Evolutionary conservation across 2,113 vertebrate genomes (phyloP).

Genomic region (Petromus typicus): DNA sequence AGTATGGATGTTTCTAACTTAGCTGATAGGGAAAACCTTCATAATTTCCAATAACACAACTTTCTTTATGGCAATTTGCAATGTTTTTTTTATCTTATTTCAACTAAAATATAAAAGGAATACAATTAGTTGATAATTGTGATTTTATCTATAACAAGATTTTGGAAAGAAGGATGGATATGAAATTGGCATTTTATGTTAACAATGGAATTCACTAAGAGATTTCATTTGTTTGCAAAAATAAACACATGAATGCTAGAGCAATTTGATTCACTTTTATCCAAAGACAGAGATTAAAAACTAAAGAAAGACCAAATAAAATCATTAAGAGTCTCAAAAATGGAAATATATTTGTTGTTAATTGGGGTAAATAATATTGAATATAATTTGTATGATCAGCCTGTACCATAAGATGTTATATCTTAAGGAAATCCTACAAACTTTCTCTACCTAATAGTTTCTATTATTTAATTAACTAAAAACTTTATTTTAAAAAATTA

Average conservation of each 20-base stretch:
- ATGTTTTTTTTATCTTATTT: slow-evolving; percentile 42
- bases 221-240: slow-evolving; percentile 49
- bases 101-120: slow-evolving; percentile 16
- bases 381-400: neutral
- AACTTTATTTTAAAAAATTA: neutral
- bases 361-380: neutral
- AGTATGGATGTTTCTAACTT: neutral
- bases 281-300: slow-evolving; percentile 56
- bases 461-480: slow-evolving; percentile 26
- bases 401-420: neutral
- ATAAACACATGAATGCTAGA: slow-evolving; percentile 13
- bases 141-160: slow-evolving; percentile 19
- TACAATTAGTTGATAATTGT: slow-evolving; percentile 37
- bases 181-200: slow-evolving; percentile 59
- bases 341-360: neutral
- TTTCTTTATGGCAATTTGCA: neutral
- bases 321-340: slow-evolving; percentile 31
- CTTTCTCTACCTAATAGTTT: neutral
- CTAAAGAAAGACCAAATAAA: slow-evolving; percentile 37
- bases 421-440: neutral
- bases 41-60: neutral
- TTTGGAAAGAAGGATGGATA: slow-evolving; percentile 53
- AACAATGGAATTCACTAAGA: slow-evolving; percentile 50
- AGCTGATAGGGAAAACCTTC: neutral
- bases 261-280: slow-evolving; percentile 48